Evolutionary conservation across 2,113 vertebrate genomes (phyloP).

Genomic region (Pelodiscus sinensis): DNA sequence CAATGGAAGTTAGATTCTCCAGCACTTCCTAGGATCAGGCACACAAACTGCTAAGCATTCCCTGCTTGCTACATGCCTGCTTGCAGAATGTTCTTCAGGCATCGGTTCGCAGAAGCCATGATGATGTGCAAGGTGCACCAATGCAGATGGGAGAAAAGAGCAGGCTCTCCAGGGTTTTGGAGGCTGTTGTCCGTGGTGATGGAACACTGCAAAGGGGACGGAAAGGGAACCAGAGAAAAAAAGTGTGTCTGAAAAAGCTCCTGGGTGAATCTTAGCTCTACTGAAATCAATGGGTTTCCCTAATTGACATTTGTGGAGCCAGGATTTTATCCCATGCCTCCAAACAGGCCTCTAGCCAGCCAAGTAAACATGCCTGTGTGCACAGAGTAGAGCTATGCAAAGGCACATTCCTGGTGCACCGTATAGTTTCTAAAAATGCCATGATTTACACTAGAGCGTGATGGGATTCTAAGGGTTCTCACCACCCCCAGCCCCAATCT

Average conservation of each 20-base stretch:
- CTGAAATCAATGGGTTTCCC: background rate
- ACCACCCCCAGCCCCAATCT: no score
- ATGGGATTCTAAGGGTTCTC: no score
- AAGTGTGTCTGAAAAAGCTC: background rate
- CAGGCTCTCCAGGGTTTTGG: background rate
- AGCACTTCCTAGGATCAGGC: background rate
- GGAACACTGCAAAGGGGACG: background rate
- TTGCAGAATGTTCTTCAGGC: background rate
- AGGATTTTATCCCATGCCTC: background rate
- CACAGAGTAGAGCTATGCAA: background rate
- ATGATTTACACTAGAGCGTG: background rate
- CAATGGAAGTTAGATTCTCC: background rate
- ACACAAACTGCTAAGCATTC: no score
- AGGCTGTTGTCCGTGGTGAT: background rate
- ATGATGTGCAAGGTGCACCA: background rate
- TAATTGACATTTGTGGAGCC: background rate
- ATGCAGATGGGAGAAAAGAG: background rate
- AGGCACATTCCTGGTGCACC: background rate
- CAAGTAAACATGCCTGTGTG: background rate
- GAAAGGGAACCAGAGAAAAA: background rate
- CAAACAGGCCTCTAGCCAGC: background rate
- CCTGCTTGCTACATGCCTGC: background rate
- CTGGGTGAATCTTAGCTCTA: background rate
- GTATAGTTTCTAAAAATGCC: background rate
- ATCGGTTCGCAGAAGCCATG: background rate